These are phyloP conservation scores for Lasioglossum albipes DNA, from an alignment of 1,140 invertebrate genomes.

Conservation along the genomic window DNA sequence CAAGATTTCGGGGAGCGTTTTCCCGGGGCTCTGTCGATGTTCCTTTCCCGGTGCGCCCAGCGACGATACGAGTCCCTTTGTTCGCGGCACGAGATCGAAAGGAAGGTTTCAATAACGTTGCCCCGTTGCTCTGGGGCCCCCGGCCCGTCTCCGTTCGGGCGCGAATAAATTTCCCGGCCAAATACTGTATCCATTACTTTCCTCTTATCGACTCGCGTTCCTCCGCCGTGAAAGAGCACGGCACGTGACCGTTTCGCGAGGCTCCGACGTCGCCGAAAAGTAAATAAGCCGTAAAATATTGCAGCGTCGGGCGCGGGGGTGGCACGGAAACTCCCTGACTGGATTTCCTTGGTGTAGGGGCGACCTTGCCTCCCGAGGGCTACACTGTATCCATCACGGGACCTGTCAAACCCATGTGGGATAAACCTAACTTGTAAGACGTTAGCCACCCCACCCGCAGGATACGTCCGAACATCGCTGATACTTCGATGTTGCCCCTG, in stretches of 20 bases:
- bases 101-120: conserved; percentile 58
- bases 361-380: conserved; percentile 7
- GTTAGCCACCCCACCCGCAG: conserved; percentile 7
- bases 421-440: conserved; percentile 45
- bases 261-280: conserved; percentile 33
- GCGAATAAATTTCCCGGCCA: conserved; percentile 51
- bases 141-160: conserved; percentile 38
- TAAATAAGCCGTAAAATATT: conserved; percentile 66
- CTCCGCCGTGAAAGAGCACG: conserved; percentile 9
- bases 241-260: conserved; percentile 33
- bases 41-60: conserved; percentile 21
- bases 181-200: conserved; percentile 48
- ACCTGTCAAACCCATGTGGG: conserved; percentile 58
- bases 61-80: conserved; percentile 8
- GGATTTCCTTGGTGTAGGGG: conserved; percentile 8
- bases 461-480: not conserved
- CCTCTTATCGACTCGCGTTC: conserved; percentile 37
- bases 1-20: not conserved
- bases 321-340: not conserved
- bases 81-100: conserved; percentile 33
- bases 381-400: conserved; percentile 55
- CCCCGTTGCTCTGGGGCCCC: conserved; percentile 12
- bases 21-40: conserved; percentile 10
- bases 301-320: conserved; percentile 31
- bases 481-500: not conserved